Percentiles rank a stretch among this genome's conserved stretches.
phyloP scores from a whole-genome alignment of 2,888 invertebrate genomes.

The Acronicta psi region DNA sequence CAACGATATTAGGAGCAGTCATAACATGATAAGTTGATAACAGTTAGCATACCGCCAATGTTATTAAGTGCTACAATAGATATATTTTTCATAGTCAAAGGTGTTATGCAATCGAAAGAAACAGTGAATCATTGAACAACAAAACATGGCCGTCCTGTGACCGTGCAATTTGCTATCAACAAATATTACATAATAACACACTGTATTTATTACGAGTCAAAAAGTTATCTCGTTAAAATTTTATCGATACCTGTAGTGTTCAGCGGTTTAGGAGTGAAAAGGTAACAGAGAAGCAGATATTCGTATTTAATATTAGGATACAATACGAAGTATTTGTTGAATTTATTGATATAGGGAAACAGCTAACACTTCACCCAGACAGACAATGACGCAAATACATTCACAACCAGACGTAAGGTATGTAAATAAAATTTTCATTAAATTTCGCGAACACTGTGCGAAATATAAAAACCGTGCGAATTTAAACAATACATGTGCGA shows the following conservation, averaged over 20 bases:
- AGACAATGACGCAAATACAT: conserved; percentile 34
- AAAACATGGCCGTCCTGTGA: conserved; percentile 19
- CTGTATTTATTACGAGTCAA: conserved; percentile 5
- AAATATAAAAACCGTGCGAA: conserved; percentile 4
- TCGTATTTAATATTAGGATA: no score
- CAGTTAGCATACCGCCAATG: conserved; percentile 4
- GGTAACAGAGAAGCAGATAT: no score
- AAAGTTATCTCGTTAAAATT: conserved; percentile 25
- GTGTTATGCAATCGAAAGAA: conserved; percentile 27
- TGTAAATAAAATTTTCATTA: conserved; percentile 26
- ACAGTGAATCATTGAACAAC: conserved; percentile 25
- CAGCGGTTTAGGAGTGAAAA: no score
- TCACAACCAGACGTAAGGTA: conserved; percentile 25
- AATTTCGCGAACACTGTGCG: conserved; percentile 7
- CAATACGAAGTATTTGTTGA: conserved; percentile 16
- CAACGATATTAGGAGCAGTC: background rate
- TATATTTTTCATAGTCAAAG: conserved; percentile 9
- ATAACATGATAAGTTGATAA: conserved; percentile 6
- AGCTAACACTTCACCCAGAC: conserved; percentile 17
- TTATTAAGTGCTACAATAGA: conserved; percentile 10
- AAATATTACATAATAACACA: conserved; percentile 30
- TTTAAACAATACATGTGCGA: background rate
- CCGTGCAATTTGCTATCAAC: conserved; percentile 16
- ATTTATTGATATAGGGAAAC: conserved; percentile 34
- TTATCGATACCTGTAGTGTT: background rate